phyloP scores from a whole-genome alignment of 2,797 vertebrate genomes.

The Chaenodraco wilsoni region DNA sequence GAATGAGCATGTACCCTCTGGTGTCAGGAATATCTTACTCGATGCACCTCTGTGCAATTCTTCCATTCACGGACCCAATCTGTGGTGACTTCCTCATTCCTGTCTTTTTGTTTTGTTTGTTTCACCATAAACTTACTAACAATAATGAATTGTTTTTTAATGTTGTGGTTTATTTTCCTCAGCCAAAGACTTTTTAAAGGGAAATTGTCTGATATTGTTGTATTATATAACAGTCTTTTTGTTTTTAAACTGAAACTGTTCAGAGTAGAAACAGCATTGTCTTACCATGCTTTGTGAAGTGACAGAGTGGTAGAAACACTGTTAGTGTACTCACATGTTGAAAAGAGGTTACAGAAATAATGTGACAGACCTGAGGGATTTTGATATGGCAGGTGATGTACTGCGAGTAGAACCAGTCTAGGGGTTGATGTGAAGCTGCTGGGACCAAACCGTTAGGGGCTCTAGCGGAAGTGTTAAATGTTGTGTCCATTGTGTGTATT shows the following conservation, averaged over 20 bases:
- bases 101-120: slow-evolving; percentile 19
- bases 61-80: slow-evolving; percentile 46
- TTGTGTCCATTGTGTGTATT: slow-evolving; percentile 79
- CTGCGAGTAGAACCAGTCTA: slow-evolving; percentile 70
- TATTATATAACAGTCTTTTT: slow-evolving; percentile 45
- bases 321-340: slow-evolving; percentile 59
- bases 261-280: slow-evolving; percentile 64
- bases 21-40: slow-evolving; percentile 48
- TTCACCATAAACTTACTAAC: slow-evolving; percentile 15
- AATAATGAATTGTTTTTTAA: slow-evolving; percentile 14
- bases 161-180: slow-evolving; percentile 66
- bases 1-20: slow-evolving; percentile 63
- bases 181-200: slow-evolving; percentile 80
- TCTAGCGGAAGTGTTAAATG: slow-evolving; percentile 70
- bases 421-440: slow-evolving; percentile 63
- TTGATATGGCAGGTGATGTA: slow-evolving; percentile 52
- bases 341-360: slow-evolving; percentile 43
- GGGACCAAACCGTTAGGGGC: slow-evolving; percentile 67
- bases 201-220: slow-evolving; percentile 70
- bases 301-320: slow-evolving; percentile 73
- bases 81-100: slow-evolving; percentile 45
- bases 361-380: slow-evolving; percentile 53
- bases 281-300: slow-evolving; percentile 67
- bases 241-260: slow-evolving; percentile 42
- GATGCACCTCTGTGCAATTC: slow-evolving; percentile 60